phyloP scores from a whole-genome alignment of 1,140 invertebrate species.

The Drosophila kanapiae region DNA sequence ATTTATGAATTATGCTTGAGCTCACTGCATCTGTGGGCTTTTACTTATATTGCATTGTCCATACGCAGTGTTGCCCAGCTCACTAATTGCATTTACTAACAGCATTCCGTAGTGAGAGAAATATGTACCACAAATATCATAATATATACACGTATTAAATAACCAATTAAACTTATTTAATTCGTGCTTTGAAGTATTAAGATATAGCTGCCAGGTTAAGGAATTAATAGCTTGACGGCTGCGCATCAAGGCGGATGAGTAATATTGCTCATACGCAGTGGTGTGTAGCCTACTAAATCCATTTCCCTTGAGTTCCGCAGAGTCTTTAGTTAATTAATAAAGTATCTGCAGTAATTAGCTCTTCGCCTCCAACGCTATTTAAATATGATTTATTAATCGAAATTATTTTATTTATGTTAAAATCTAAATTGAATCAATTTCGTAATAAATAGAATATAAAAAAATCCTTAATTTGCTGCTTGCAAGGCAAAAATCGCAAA shows the following conservation, averaged over 20 bases:
- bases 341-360: too few species aligned
- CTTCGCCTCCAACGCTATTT: too few species aligned
- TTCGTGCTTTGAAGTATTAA: not conserved
- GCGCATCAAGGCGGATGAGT: conserved; percentile 2
- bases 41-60: not conserved
- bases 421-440: too few species aligned
- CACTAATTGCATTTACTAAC: not conserved
- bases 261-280: conserved; percentile 14
- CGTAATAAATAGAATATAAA: too few species aligned
- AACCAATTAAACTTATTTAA: not conserved
- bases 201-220: not conserved
- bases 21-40: not conserved
- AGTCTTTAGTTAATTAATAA: too few species aligned
- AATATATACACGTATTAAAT: not conserved
- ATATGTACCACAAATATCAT: not conserved
- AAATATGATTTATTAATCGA: too few species aligned
- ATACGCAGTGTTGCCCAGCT: not conserved
- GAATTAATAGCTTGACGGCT: not conserved
- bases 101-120: too few species aligned
- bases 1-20: not conserved
- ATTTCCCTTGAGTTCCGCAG: too few species aligned
- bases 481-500: not conserved
- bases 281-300: not conserved
- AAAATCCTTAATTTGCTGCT: too few species aligned
- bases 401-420: too few species aligned